A percentile compares a stretch with the other conserved stretches of the same genome.
Conservation (phyloP, 53 echinoderm and acorn worm species). For the Hippasteria phrygiana region DNA sequence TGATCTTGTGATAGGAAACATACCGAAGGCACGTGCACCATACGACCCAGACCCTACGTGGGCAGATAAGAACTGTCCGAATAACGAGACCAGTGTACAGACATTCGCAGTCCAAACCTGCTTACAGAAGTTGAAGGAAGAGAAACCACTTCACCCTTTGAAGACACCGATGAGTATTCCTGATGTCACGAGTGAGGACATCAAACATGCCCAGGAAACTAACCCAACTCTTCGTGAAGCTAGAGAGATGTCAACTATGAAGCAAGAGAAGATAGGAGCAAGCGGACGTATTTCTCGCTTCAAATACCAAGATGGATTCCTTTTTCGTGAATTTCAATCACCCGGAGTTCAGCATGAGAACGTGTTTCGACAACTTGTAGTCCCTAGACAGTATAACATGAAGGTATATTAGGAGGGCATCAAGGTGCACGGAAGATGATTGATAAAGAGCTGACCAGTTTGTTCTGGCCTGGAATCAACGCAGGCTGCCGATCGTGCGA, state of each 20-base stretch:
- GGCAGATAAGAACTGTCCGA: neutral
- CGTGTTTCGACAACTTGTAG: conserved; percentile 40
- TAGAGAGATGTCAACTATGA: neutral
- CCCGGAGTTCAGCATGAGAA: conserved; percentile 33
- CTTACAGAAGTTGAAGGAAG: neutral
- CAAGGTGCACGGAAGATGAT: conserved; percentile 46
- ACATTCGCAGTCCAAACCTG: neutral
- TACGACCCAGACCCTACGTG: conserved; percentile 27
- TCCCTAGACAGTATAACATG: conserved; percentile 52
- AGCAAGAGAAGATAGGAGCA: neutral
- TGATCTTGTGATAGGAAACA: conserved; percentile 30
- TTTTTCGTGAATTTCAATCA: conserved; percentile 42
- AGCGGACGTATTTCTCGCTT: conserved; percentile 1
- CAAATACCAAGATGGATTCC: conserved; percentile 11
- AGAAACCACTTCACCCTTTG: neutral
- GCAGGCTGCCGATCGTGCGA: conserved; percentile 65
- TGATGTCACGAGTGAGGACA: neutral
- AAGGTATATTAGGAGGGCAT: conserved; percentile 66
- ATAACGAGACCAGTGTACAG: neutral
- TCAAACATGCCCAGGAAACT: neutral
- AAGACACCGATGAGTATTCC: neutral
- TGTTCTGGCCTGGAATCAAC: conserved; percentile 57
- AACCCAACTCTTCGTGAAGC: neutral
- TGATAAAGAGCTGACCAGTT: conserved; percentile 50
- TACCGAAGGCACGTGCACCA: conserved; percentile 9